Evolutionary conservation across 2,888 invertebrate genomes (phyloP).

Genomic region (Hypolimnas misippus): DNA sequence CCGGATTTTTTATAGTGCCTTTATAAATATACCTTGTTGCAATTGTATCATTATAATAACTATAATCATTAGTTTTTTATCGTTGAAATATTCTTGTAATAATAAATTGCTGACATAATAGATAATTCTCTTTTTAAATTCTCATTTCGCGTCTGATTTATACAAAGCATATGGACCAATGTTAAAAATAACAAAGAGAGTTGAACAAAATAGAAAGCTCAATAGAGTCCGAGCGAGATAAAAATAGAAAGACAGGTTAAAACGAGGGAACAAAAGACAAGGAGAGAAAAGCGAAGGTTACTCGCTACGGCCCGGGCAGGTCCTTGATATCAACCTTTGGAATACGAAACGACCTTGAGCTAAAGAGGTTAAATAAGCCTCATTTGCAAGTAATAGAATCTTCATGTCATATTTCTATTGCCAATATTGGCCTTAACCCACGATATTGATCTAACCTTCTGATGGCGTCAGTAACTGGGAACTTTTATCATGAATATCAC

Average conservation of each 20-base stretch:
- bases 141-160: background rate
- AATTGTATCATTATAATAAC: constrained; percentile 32
- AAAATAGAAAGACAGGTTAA: constrained; percentile 49
- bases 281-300: constrained; percentile 62
- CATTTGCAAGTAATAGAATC: constrained; percentile 10
- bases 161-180: constrained; percentile 8
- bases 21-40: constrained; percentile 22
- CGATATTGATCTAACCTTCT: constrained; percentile 7
- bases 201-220: constrained; percentile 41
- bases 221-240: constrained; percentile 43
- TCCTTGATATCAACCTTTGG: constrained; percentile 60
- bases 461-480: background rate
- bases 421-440: constrained; percentile 4
- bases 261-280: constrained; percentile 49
- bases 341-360: constrained; percentile 46
- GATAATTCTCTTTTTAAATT: background rate
- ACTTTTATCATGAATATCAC: background rate
- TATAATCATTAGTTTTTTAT: background rate
- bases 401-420: background rate
- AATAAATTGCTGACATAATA: no score
- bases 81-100: background rate
- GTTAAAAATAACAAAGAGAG: constrained; percentile 28
- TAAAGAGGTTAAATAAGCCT: constrained; percentile 5
- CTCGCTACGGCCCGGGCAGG: constrained; percentile 55
- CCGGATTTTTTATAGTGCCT: constrained; percentile 55